Base-by-base conservation (phyloP, 2,797 vertebrate species). In the Amniataba percoides region DNA sequence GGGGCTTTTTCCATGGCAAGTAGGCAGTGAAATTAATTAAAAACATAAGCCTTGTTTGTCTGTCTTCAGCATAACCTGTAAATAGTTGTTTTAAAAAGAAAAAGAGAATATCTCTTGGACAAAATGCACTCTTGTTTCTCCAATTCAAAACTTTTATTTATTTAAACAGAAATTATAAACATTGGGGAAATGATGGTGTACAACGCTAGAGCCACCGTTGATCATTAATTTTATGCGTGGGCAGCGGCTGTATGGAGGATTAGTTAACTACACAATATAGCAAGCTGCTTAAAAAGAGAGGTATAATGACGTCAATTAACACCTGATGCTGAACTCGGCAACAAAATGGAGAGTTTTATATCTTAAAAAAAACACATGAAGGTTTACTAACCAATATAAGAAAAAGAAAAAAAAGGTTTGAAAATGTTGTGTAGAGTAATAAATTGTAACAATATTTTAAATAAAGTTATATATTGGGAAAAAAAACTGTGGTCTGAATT, bases 361-460 rank as follows among this genome's bases (percentile, higher is more conserved):
- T 94, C 87, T 90, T 2, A 31, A 31, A 31, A 82, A 74, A 77
- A 7, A 75, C 74, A 87, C 93, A 94, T 92, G 90, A 96, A 89
- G 89, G 92, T 94, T 94, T 93, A 94, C 93, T 95, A 94, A 95
- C 93, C 90, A 92, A 87, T 90, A 81, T 89, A 89, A 80, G 82
- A 83, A 91, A 89, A 90, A 87, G 86, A 46, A 67, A 36, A 73
- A 88, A 93, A 87, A 87, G 67, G 89, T 96, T 96, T 93, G 93
- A 94, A 95, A 94, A 95, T 95, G 95, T 96, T 95, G 96, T 96
- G 96, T 96, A 96, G 96, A 97, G 96, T 97, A 96, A 98, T 97
- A 97, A 97, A 97, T 97, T 97, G 97, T 98, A 98, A 97, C 96
- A 97, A 96, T 97, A 97, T 98, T 98, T 98, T 97, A 97, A 98